Conservation (phyloP, 2,797 vertebrate genomes). For the Catharus ustulatus region DNA sequence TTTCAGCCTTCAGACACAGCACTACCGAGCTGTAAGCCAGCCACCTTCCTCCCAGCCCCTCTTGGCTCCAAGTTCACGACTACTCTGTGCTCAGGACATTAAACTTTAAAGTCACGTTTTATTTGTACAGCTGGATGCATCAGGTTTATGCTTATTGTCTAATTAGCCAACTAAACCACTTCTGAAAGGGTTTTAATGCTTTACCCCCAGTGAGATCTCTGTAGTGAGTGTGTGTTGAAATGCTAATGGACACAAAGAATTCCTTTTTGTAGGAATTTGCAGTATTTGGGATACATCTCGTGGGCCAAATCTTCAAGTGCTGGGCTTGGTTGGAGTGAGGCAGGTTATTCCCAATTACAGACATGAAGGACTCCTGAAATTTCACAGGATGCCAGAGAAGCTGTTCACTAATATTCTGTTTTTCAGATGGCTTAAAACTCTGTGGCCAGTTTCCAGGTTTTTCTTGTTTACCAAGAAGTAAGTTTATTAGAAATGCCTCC, state of each 20-base stretch:
- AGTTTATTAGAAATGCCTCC: neutral
- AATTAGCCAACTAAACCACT: conserved; percentile 62
- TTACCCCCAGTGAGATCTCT: conserved; percentile 60
- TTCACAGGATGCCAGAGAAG: neutral
- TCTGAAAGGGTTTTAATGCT: conserved; percentile 52
- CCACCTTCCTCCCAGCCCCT: conserved; percentile 41
- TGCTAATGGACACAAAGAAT: conserved; percentile 58
- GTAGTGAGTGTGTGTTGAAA: conserved; percentile 53
- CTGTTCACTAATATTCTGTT: neutral
- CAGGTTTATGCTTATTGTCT: conserved; percentile 59
- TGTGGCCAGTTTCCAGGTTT: neutral
- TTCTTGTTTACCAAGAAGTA: neutral
- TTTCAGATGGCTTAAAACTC: neutral
- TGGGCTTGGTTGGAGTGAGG: neutral
- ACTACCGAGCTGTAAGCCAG: conserved; percentile 14
- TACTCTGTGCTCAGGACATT: conserved; percentile 19
- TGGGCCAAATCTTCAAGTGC: conserved; percentile 27
- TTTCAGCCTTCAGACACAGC: conserved; percentile 54
- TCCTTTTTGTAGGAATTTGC: conserved; percentile 45
- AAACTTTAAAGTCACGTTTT: conserved; percentile 63
- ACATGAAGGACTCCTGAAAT: neutral
- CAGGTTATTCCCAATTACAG: neutral
- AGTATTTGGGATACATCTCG: neutral
- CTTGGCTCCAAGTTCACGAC: conserved; percentile 50
- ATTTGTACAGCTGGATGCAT: conserved; percentile 70